phyloP scores from a whole-genome alignment of 2,888 invertebrate genomes.

The Tipula vernalis region DNA sequence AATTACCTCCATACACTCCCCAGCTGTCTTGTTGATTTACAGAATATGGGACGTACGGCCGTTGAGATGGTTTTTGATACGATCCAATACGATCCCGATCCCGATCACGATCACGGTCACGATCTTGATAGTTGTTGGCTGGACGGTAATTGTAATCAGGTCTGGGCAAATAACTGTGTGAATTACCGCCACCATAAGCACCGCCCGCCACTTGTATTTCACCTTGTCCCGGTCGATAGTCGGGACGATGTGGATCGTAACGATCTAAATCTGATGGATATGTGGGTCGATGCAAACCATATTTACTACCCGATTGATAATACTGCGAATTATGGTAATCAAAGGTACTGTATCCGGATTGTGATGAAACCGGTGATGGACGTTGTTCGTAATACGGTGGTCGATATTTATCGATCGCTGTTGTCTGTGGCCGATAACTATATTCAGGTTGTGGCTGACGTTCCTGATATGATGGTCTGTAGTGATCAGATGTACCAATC shows the following conservation, averaged over 20 bases:
- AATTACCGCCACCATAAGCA: neutral
- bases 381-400: conserved; percentile 18
- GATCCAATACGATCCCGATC: conserved; percentile 17
- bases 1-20: conserved; percentile 49
- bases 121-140: conserved; percentile 23
- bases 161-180: conserved; percentile 23
- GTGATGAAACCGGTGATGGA: conserved; percentile 22
- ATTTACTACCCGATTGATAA: conserved; percentile 15
- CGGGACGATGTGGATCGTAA: conserved; percentile 25
- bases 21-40: conserved; percentile 40
- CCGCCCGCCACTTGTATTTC: conserved; percentile 20
- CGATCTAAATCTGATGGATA: conserved; percentile 27
- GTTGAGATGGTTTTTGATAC: conserved; percentile 25
- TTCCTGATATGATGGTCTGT: conserved; percentile 19
- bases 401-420: conserved; percentile 23
- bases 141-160: conserved; percentile 27
- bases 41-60: conserved; percentile 42
- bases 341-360: conserved; percentile 25
- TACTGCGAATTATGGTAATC: conserved; percentile 24
- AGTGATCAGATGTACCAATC: conserved; percentile 18
- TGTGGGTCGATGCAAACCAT: conserved; percentile 17
- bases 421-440: conserved; percentile 25
- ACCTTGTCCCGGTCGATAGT: conserved; percentile 26
- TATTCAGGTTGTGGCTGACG: conserved; percentile 7
- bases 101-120: conserved; percentile 16